These are phyloP conservation scores for Erebia aethiops DNA, from an alignment of 2,888 invertebrate genomes.

Conservation along the genomic window DNA sequence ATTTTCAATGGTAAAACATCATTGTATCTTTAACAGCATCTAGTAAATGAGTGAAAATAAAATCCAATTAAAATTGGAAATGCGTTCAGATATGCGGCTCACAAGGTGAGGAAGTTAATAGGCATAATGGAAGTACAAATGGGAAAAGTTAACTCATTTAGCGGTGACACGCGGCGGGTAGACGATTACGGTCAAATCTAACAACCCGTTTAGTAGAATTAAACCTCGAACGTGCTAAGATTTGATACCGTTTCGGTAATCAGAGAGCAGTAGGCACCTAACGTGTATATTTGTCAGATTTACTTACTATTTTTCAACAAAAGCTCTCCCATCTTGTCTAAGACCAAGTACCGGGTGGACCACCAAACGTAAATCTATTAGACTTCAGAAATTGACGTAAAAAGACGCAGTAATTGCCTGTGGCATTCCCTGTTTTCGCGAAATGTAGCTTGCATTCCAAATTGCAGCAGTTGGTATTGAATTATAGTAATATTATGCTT, in stretches of 20 bases:
- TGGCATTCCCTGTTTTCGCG: too few species aligned
- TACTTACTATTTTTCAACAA: not conserved
- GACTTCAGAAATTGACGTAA: too few species aligned
- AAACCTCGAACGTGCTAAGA: conserved; percentile 35
- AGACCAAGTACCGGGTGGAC: too few species aligned
- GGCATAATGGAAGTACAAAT: conserved; percentile 76
- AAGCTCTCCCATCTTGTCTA: too few species aligned
- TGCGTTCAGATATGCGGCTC: not conserved
- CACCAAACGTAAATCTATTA: too few species aligned
- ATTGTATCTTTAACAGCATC: too few species aligned
- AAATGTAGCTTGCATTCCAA: too few species aligned
- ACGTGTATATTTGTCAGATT: not conserved
- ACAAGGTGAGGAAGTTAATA: conserved; percentile 58
- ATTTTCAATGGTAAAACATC: too few species aligned
- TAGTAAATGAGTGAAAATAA: not conserved
- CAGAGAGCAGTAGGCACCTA: not conserved
- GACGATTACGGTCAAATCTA: conserved; percentile 24
- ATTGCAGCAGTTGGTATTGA: too few species aligned
- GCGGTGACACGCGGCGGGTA: conserved; percentile 46
- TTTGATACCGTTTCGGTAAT: conserved; percentile 28
- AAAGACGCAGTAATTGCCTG: too few species aligned
- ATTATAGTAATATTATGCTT: too few species aligned
- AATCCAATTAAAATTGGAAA: not conserved
- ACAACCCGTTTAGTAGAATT: conserved; percentile 31
- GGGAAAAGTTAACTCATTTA: conserved; percentile 76